phyloP scores from a whole-genome alignment of 1,140 invertebrate genomes.

The Trachymyrmex septentrionalis region DNA sequence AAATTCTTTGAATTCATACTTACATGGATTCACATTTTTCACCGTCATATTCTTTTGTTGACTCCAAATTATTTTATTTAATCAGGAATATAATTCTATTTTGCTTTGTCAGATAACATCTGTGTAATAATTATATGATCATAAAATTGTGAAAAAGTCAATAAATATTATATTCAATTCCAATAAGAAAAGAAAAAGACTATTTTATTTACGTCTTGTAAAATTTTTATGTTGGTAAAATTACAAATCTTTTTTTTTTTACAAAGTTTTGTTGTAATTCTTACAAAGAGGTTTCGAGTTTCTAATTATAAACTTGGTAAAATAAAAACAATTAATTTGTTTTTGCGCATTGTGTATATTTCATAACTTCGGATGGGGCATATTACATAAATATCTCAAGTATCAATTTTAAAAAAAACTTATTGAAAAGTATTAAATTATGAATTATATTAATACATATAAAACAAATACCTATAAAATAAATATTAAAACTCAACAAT shows the following conservation, averaged over 20 bases:
- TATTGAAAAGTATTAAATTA: too few species aligned
- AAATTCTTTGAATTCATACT: neutral
- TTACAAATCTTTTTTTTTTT: too few species aligned
- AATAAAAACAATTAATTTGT: neutral
- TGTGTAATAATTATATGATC: neutral
- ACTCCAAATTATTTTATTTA: neutral
- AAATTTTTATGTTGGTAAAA: too few species aligned
- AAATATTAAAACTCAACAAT: too few species aligned
- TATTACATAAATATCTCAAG: neutral
- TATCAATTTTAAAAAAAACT: too few species aligned
- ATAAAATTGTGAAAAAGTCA: neutral
- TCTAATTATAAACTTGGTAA: too few species aligned
- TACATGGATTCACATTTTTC: neutral
- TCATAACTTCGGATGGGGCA: neutral
- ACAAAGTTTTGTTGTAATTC: too few species aligned
- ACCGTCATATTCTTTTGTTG: neutral
- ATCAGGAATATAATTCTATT: neutral
- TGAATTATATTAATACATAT: too few species aligned
- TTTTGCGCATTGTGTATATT: neutral
- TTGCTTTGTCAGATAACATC: neutral
- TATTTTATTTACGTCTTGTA: too few species aligned
- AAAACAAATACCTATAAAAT: too few species aligned
- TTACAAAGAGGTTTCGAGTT: too few species aligned
- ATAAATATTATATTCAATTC: neutral
- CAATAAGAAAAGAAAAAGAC: neutral